phyloP scores from a whole-genome alignment of 2,888 invertebrate species.

The Lypha dubia region DNA sequence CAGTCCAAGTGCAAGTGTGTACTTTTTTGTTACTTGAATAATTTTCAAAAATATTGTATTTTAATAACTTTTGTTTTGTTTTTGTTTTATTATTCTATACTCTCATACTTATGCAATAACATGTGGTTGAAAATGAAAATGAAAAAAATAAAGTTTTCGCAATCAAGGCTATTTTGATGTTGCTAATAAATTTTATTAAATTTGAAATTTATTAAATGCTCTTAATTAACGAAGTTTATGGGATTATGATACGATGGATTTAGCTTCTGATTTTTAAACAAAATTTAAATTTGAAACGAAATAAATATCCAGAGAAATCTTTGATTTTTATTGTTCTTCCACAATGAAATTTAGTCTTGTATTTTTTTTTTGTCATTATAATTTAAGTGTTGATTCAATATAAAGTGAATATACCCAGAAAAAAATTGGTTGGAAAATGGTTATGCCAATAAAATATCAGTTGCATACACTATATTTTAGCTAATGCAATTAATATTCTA shows the following conservation, averaged over 20 bases:
- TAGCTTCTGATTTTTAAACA: not conserved
- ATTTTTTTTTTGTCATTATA: not conserved
- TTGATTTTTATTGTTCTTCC: too few relatives aligned
- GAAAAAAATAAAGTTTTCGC: constrained; percentile 20
- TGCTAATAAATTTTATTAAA: not conserved
- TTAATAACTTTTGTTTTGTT: constrained; percentile 17
- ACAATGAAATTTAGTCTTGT: not conserved
- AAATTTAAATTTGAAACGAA: too few relatives aligned
- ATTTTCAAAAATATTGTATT: constrained; percentile 21
- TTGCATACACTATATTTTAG: too few relatives aligned
- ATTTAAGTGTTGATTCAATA: too few relatives aligned
- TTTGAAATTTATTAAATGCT: not conserved
- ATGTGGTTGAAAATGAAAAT: not conserved
- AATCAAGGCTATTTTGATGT: constrained; percentile 19
- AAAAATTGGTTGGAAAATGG: too few relatives aligned
- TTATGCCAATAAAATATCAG: too few relatives aligned
- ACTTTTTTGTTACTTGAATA: constrained; percentile 63
- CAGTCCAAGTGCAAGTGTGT: constrained; percentile 54
- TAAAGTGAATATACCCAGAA: too few relatives aligned
- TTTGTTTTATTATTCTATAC: not conserved
- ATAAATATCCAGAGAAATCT: too few relatives aligned
- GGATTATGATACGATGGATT: not conserved
- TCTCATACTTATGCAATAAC: constrained; percentile 9
- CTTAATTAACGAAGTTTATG: not conserved
- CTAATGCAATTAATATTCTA: too few relatives aligned